These are phyloP conservation scores for Pachyuromys duprasi DNA, from an alignment of 2,797 vertebrate genomes.

Conservation along the genomic window DNA sequence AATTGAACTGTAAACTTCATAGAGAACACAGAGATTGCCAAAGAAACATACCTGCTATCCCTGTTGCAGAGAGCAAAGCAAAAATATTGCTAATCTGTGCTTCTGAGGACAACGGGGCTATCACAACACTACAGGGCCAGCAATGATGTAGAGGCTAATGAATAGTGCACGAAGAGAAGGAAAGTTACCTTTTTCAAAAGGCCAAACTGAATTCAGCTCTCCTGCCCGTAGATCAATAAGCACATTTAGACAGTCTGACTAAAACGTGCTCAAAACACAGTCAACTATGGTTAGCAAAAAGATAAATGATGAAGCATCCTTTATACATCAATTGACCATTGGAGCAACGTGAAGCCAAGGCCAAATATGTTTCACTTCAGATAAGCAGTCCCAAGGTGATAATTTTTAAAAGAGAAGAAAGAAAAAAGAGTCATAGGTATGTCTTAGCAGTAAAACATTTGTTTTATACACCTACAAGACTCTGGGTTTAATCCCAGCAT, in stretches of 20 bases:
- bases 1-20: conserved; percentile 61
- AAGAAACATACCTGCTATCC: background rate
- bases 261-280: conserved; percentile 59
- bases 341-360: background rate
- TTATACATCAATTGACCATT: background rate
- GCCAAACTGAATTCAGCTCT: conserved; percentile 69
- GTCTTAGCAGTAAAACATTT: background rate
- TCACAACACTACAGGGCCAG: conserved; percentile 34
- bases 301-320: background rate
- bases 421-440: background rate
- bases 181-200: conserved; percentile 35
- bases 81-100: conserved; percentile 78
- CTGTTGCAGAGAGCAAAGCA: conserved; percentile 54
- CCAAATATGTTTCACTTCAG: background rate
- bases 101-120: conserved; percentile 71
- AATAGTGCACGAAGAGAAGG: conserved; percentile 25
- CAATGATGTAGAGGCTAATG: conserved; percentile 79
- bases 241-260: conserved; percentile 75
- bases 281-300: conserved; percentile 15
- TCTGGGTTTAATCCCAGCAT: background rate
- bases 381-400: background rate
- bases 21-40: conserved; percentile 62
- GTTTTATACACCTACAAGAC: background rate
- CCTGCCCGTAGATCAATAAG: conserved; percentile 70
- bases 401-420: background rate